These are phyloP conservation scores for Nasonia giraulti DNA, from an alignment of 1,140 invertebrate genomes.

Conservation along the genomic window DNA sequence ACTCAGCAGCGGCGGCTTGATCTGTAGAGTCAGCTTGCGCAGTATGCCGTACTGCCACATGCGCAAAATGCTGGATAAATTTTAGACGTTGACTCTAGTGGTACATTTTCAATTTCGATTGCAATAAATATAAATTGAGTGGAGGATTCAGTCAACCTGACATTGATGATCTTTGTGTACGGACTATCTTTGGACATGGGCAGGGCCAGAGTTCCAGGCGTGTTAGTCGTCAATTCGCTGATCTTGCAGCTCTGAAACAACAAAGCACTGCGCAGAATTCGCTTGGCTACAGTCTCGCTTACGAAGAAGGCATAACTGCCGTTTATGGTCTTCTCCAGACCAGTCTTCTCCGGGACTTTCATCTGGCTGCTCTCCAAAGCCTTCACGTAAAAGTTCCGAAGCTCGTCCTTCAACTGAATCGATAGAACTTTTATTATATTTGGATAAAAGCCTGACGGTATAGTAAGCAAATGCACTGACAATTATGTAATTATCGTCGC, in stretches of 20 bases:
- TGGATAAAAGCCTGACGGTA: not conserved
- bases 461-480: slow-evolving; percentile 50
- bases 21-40: slow-evolving; percentile 63
- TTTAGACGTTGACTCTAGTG: no score
- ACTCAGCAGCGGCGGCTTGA: slow-evolving; percentile 68
- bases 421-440: not conserved
- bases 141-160: slow-evolving; percentile 61
- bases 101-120: not conserved
- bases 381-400: slow-evolving; percentile 70
- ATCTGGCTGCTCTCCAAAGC: slow-evolving; percentile 69
- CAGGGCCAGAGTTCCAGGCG: slow-evolving; percentile 67
- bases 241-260: slow-evolving; percentile 69
- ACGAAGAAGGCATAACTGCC: slow-evolving; percentile 73
- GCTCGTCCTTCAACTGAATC: slow-evolving; percentile 23
- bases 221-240: slow-evolving; percentile 65
- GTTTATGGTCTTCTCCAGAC: slow-evolving; percentile 65
- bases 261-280: slow-evolving; percentile 65
- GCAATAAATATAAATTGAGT: not conserved
- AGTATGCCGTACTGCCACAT: slow-evolving; percentile 70
- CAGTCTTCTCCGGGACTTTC: slow-evolving; percentile 64
- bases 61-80: slow-evolving; percentile 63
- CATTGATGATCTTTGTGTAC: slow-evolving; percentile 71
- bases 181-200: slow-evolving; percentile 70
- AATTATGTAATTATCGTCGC: slow-evolving; percentile 70
- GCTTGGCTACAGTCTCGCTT: slow-evolving; percentile 68